These are phyloP conservation scores for Ctenochaetus hawaiiensis DNA, from an alignment of 2,797 vertebrate species.

Conservation along the genomic window DNA sequence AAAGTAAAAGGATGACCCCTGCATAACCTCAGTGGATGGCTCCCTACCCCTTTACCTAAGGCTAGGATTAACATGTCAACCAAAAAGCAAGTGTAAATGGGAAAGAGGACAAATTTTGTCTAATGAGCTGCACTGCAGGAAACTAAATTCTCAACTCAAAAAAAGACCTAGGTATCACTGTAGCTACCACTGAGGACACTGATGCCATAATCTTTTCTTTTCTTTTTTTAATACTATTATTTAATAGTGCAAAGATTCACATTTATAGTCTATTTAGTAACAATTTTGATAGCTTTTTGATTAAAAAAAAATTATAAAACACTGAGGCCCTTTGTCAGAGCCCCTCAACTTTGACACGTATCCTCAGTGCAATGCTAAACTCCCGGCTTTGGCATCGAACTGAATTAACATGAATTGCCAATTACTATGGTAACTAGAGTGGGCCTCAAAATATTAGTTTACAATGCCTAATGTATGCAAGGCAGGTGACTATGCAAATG, in stretches of 20 bases:
- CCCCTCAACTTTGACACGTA: not conserved
- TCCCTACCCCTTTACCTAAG: slow-evolving; percentile 53
- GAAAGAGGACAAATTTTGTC: slow-evolving; percentile 40
- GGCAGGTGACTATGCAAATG: not conserved
- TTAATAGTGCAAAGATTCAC: too few relatives aligned
- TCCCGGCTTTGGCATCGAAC: not conserved
- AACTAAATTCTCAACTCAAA: slow-evolving; percentile 5
- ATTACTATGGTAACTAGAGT: too few relatives aligned
- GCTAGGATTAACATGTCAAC: slow-evolving; percentile 74
- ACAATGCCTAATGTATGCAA: not conserved
- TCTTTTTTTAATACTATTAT: too few relatives aligned
- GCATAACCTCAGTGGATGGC: slow-evolving; percentile 59
- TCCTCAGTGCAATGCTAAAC: not conserved
- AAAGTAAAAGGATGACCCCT: slow-evolving; percentile 53
- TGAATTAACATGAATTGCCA: not conserved
- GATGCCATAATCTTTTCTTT: too few relatives aligned
- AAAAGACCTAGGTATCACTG: not conserved
- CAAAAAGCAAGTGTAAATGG: slow-evolving; percentile 42
- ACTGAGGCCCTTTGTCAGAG: too few relatives aligned
- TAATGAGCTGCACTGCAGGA: slow-evolving; percentile 42
- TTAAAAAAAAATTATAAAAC: not conserved
- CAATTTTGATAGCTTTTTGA: not conserved
- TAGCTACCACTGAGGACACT: not conserved
- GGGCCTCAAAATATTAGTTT: not conserved
- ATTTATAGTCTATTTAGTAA: not conserved